Evolutionary conservation across 2,113 vertebrate species (phyloP).

Genomic region (Rynchops niger): DNA sequence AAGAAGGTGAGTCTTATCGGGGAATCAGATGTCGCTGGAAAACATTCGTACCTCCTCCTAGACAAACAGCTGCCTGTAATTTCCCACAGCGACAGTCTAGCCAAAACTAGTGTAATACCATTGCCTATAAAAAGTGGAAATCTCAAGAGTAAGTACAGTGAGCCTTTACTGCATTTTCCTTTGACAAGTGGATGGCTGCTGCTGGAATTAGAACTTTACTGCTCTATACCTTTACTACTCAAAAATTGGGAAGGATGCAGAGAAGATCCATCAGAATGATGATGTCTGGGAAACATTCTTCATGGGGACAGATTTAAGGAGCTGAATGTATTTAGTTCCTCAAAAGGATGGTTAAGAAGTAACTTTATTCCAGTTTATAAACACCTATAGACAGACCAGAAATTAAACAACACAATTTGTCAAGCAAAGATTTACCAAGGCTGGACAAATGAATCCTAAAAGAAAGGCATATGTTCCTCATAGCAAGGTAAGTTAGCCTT

Average conservation of each 20-base stretch:
- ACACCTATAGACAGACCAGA: background rate
- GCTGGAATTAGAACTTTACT: background rate
- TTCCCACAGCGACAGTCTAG: background rate
- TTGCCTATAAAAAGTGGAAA: background rate
- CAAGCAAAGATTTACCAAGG: background rate
- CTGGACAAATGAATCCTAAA: background rate
- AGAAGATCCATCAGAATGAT: background rate
- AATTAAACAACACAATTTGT: background rate
- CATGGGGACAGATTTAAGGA: background rate
- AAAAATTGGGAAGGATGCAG: background rate
- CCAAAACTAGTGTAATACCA: background rate
- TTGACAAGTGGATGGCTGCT: background rate
- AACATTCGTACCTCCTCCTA: background rate
- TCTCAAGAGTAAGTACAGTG: background rate
- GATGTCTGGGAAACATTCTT: background rate
- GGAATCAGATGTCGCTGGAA: background rate
- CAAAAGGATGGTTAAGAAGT: background rate
- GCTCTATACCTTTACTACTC: background rate
- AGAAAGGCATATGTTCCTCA: background rate
- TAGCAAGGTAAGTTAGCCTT: background rate
- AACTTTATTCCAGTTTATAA: background rate
- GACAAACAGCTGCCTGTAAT: background rate
- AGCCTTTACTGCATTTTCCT: background rate
- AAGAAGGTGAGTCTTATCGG: background rate
- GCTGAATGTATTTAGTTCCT: background rate